Evolutionary conservation across 2,888 invertebrate species (phyloP).

Genomic region (Dilophus febrilis): DNA sequence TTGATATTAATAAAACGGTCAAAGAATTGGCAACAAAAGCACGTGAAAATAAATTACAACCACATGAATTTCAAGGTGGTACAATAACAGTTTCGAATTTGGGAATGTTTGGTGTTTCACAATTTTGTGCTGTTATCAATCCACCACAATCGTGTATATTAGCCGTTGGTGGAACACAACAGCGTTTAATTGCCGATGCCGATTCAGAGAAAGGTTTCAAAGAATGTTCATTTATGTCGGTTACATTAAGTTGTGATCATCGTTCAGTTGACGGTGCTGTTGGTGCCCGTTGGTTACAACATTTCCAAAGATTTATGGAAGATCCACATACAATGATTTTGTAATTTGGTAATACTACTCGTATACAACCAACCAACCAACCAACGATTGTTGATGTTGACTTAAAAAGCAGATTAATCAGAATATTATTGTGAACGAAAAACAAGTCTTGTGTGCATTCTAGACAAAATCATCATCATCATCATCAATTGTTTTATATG

Average conservation of each 20-base stretch:
- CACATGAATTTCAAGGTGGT: conserved; percentile 92
- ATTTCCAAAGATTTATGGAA: conserved; percentile 76
- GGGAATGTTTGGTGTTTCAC: conserved; percentile 83
- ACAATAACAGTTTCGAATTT: conserved; percentile 89
- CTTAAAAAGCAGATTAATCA: too few species aligned
- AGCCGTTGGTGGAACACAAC: conserved; percentile 71
- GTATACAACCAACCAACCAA: too few species aligned
- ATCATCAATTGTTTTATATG: too few species aligned
- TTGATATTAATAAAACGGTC: conserved; percentile 64
- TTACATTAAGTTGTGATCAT: conserved; percentile 94
- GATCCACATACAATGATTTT: conserved; percentile 89
- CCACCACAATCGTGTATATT: conserved; percentile 91
- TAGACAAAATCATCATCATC: too few species aligned
- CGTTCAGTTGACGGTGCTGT: conserved; percentile 96
- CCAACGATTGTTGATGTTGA: too few species aligned
- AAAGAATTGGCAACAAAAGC: conserved; percentile 73
- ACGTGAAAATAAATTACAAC: conserved; percentile 72
- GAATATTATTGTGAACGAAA: too few species aligned
- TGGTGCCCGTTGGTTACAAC: conserved; percentile 88
- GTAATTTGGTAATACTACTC: too few species aligned
- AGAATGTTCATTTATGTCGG: conserved; percentile 59
- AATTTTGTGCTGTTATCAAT: conserved; percentile 87
- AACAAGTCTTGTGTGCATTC: too few species aligned
- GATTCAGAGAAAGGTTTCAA: conserved; percentile 62
- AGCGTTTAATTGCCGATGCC: conserved; percentile 55